phyloP scores from a whole-genome alignment of 2,797 vertebrate species.

The Enteromius anoplus region DNA sequence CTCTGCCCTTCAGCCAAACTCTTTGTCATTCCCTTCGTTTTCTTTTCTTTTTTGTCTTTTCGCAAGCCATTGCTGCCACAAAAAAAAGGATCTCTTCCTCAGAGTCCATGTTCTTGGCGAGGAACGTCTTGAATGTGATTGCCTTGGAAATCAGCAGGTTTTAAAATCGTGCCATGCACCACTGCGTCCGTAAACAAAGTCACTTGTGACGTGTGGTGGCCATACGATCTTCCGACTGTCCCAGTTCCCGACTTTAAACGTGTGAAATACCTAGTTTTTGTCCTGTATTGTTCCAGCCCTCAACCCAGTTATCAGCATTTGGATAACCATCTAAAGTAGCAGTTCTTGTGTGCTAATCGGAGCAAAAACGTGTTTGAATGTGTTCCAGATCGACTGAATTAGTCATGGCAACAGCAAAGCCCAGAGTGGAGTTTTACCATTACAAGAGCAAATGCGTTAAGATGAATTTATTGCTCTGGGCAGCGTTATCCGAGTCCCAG shows the following conservation, averaged over 20 bases:
- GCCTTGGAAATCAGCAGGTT: no score
- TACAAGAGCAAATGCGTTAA: constrained; percentile 31
- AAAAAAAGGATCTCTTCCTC: no score
- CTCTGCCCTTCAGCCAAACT: no score
- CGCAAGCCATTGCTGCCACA: no score
- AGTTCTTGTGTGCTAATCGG: constrained; percentile 24
- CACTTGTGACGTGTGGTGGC: no score
- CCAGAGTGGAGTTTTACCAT: constrained; percentile 35
- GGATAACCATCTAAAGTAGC: constrained; percentile 37
- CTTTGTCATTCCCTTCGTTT: no score
- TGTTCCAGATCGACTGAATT: constrained; percentile 50
- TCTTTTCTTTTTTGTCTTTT: no score
- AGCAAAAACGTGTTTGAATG: constrained; percentile 16
- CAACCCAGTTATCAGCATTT: constrained; percentile 9
- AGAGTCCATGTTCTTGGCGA: no score
- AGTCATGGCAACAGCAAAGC: constrained; percentile 32
- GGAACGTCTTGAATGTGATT: no score
- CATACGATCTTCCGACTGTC: no score
- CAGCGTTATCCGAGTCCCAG: constrained; percentile 31
- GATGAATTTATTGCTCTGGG: constrained; percentile 52
- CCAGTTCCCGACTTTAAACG: background rate
- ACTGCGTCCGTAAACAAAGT: no score
- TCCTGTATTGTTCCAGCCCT: background rate
- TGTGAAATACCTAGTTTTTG: background rate
- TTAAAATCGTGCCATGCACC: no score